These are phyloP conservation scores for Acrocyrtus sp. DNA, from an alignment of 2,888 invertebrate species.

Conservation along the genomic window DNA sequence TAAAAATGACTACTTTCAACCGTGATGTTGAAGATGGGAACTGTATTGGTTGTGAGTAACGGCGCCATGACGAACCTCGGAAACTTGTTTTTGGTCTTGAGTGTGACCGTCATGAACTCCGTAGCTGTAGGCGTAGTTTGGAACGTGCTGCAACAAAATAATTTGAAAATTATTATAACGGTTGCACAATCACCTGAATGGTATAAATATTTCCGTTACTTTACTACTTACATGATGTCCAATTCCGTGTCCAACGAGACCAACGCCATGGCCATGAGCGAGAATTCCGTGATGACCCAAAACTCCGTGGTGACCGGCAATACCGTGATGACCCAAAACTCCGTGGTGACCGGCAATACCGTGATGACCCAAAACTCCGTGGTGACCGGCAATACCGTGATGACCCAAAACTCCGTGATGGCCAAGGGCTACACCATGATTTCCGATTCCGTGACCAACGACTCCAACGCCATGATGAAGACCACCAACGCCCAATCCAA, in stretches of 20 bases:
- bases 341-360: no score
- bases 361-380: no score
- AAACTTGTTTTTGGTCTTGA: conserved; percentile 31
- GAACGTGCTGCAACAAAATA: conserved; percentile 12
- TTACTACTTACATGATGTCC: neutral
- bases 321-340: no score
- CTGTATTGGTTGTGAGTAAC: conserved; percentile 32
- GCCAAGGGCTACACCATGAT: neutral
- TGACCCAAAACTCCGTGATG: no score
- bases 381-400: no score
- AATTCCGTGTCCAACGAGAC: neutral
- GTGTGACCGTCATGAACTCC: conserved; percentile 31
- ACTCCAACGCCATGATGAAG: neutral
- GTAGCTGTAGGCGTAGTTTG: conserved; percentile 39
- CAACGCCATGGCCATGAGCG: conserved; percentile 10
- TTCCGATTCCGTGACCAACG: conserved; percentile 6
- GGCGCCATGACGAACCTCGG: conserved; percentile 27
- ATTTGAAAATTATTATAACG: neutral
- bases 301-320: no score
- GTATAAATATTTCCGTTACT: neutral
- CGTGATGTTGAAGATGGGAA: conserved; percentile 11
- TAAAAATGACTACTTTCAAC: no score
- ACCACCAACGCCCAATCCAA: conserved; percentile 2
- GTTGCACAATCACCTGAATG: neutral
- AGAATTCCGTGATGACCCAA: no score